A percentile compares a stretch with the other conserved stretches of the same genome.
These are phyloP conservation scores for Diploscapter pachys DNA, from an alignment of 1,140 invertebrate genomes.

Conservation along the genomic window DNA sequence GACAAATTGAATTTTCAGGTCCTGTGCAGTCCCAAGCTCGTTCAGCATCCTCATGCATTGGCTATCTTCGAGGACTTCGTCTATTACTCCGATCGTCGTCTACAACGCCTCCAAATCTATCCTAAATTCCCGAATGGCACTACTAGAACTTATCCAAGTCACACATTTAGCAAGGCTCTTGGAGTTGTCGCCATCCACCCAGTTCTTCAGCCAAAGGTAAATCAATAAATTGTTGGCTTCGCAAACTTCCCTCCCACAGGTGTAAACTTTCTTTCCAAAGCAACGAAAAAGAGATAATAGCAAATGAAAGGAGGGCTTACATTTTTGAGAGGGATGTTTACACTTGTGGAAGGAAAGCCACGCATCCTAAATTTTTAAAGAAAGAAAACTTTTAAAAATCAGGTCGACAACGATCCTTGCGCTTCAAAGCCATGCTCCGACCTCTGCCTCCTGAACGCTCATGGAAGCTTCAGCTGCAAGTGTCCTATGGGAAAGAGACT, in stretches of 20 bases:
- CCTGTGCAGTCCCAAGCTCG: slow-evolving; percentile 50
- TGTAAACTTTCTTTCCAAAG: no score
- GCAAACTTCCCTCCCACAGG: no score
- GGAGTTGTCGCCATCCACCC: slow-evolving; percentile 91
- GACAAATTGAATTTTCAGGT: slow-evolving; percentile 67
- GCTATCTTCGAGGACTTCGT: slow-evolving; percentile 88
- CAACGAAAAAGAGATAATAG: no score
- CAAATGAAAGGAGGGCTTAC: no score
- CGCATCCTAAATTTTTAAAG: no score
- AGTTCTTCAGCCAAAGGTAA: slow-evolving; percentile 74
- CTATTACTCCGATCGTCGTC: slow-evolving; percentile 76
- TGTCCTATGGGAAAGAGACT: slow-evolving; percentile 84
- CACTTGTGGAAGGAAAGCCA: no score
- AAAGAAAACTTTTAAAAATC: no score
- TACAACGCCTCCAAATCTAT: slow-evolving; percentile 55
- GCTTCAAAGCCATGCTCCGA: slow-evolving; percentile 76
- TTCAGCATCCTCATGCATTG: slow-evolving; percentile 83
- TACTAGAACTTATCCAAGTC: slow-evolving; percentile 65
- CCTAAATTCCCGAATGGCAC: slow-evolving; percentile 58
- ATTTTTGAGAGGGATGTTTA: no score
- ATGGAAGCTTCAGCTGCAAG: slow-evolving; percentile 70
- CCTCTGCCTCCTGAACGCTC: slow-evolving; percentile 73
- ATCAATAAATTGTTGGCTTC: not conserved
- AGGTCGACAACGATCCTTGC: slow-evolving; percentile 73
- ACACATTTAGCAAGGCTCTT: slow-evolving; percentile 75